Percentiles rank a stretch among this genome's conserved stretches.
phyloP scores from a whole-genome alignment of 2,888 invertebrate genomes.

The Rosalia funebris region DNA sequence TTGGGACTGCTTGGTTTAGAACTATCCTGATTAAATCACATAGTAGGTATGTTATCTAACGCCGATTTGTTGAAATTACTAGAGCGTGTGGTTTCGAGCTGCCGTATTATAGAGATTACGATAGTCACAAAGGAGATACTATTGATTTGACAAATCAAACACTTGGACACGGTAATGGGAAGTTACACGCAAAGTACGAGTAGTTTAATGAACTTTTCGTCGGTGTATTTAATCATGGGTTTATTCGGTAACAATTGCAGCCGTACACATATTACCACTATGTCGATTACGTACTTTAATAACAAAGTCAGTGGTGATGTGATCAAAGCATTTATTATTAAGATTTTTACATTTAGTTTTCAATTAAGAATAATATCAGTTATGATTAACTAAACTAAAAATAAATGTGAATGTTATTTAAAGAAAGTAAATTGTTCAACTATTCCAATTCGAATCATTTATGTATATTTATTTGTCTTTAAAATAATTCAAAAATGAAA shows the following conservation, averaged over 20 bases:
- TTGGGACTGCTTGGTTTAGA: slow-evolving; percentile 2
- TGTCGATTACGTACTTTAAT: not conserved
- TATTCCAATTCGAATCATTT: no score
- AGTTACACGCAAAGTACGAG: slow-evolving; percentile 32
- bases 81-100: slow-evolving; percentile 15
- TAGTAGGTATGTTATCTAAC: slow-evolving; percentile 17
- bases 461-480: no score
- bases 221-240: slow-evolving; percentile 19
- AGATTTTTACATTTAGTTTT: not conserved
- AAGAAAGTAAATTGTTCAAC: no score
- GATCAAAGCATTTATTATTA: not conserved
- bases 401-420: no score
- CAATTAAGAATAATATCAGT: no score
- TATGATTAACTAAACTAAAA: no score
- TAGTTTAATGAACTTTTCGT: slow-evolving; percentile 31
- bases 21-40: slow-evolving; percentile 16
- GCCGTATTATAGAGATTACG: slow-evolving; percentile 21
- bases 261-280: not conserved
- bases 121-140: slow-evolving; percentile 30
- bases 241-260: not conserved
- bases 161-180: slow-evolving; percentile 26
- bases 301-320: not conserved
- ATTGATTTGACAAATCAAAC: slow-evolving; percentile 36
- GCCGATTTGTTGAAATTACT: slow-evolving; percentile 23
- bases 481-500: no score